Evolutionary conservation across 2,797 vertebrate genomes (phyloP), one percentile per base, ranked within the genome.

Genomic region (Pogonophryne albipinna): DNA sequence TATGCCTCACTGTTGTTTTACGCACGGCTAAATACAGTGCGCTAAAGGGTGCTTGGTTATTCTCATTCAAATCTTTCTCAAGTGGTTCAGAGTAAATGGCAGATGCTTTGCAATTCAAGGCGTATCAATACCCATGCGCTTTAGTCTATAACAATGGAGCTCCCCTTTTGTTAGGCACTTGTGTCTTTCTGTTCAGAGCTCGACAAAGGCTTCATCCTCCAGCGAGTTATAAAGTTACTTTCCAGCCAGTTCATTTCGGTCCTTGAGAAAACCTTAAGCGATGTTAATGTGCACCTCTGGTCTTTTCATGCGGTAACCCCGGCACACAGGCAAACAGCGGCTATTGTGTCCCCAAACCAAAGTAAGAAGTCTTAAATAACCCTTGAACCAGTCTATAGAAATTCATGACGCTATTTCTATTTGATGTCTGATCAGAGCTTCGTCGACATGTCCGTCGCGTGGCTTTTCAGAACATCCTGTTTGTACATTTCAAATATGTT

Each of bases 171-270:
- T 95, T 85, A 81, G 87, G 74, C 90, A 41, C 92, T 92, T 92
- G 90, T 94, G 92, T 95, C 94, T 95, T 94, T 94, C 88, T 93
- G 76, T 84, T 82, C 86, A 79, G 83, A 69, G 65, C 82, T 46
- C 63, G 44, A 95, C 94, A 95, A 96, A 94, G 86, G 93, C 89
- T 94, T 94, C 93, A 94, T 95, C 94, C 95, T 95, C 93, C 94
- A 93, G 88, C 91, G 93, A 95, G 93, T 95, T 96, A 95, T 95
- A 95, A 96, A 95, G 94, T 95, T 95, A 96, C 95, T 95, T 95
- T 95, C 93, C 91, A 90, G 91, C 86, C 91, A 95, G 91, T 94
- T 95, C 94, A 95, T 94, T 93, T 94, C 79, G 93, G 89, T 80
- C 82, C 95, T 93, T 91, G 84, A 93, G 94, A 94, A 95, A 95